phyloP scores from a whole-genome alignment of 2,888 invertebrate species.

The Sinelater perroti region DNA sequence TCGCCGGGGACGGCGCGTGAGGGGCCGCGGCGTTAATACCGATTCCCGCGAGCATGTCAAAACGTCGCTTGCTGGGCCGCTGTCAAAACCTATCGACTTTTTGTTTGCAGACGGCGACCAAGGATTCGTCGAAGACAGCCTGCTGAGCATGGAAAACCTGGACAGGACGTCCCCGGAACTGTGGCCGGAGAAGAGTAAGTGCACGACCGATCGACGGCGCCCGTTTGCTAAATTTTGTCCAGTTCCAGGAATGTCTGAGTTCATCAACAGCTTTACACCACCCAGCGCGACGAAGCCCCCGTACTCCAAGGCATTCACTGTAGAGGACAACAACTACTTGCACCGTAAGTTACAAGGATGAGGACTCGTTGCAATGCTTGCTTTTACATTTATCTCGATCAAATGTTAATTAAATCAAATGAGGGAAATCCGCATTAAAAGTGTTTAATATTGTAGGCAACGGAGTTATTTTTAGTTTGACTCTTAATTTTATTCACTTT shows the following conservation, averaged over 20 bases:
- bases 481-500: no score
- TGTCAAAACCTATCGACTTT: conserved; percentile 44
- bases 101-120: conserved; percentile 46
- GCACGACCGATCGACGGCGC: conserved; percentile 9
- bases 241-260: conserved; percentile 93
- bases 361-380: neutral
- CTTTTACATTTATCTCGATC: no score
- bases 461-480: no score
- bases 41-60: conserved; percentile 25
- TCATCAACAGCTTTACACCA: conserved; percentile 73
- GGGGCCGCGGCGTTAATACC: conserved; percentile 10
- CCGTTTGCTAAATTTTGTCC: no score
- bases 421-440: no score
- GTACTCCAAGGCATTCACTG: conserved; percentile 74
- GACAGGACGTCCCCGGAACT: conserved; percentile 95
- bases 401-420: no score
- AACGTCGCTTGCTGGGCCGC: conserved; percentile 22
- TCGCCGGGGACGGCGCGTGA: neutral
- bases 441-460: neutral
- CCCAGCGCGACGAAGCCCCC: conserved; percentile 69
- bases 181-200: conserved; percentile 95
- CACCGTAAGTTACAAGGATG: conserved; percentile 78
- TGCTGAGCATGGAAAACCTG: conserved; percentile 89
- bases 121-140: conserved; percentile 70
- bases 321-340: conserved; percentile 78